Evolutionary conservation across 2,797 vertebrate species (phyloP).

Genomic region (Amphiprion clarkii): DNA sequence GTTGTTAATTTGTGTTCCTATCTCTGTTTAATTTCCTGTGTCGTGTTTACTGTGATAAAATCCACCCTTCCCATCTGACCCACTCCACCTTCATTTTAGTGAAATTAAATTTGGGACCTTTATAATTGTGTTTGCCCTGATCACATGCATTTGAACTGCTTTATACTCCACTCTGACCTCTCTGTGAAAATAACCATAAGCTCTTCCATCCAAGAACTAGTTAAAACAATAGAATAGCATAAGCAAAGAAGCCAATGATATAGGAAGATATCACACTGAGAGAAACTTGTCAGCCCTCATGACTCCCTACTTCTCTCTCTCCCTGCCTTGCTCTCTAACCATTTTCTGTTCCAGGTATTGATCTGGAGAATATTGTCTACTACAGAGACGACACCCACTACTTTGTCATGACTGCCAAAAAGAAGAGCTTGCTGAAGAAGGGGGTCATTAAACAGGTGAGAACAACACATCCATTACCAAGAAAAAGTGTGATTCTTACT

Average conservation of each 20-base stretch:
- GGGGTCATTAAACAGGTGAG: slow-evolving; percentile 93
- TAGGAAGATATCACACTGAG: neutral
- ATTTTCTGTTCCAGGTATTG: slow-evolving; percentile 87
- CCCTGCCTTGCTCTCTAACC: slow-evolving; percentile 29
- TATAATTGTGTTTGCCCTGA: neutral
- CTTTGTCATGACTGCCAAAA: slow-evolving; percentile 99
- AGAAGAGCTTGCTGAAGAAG: slow-evolving; percentile 91
- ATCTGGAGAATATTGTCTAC: slow-evolving; percentile 98
- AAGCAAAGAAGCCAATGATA: neutral
- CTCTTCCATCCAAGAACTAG: slow-evolving; percentile 1
- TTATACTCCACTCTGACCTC: neutral
- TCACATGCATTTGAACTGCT: neutral
- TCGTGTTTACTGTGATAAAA: slow-evolving; percentile 21
- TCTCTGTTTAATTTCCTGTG: slow-evolving; percentile 50
- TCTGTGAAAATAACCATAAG: no score
- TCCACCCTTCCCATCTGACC: neutral
- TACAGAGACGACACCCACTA: slow-evolving; percentile 98
- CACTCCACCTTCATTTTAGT: neutral
- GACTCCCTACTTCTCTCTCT: neutral
- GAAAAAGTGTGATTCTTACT: slow-evolving; percentile 36
- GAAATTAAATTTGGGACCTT: slow-evolving; percentile 1
- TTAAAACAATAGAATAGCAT: neutral
- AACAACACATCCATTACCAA: slow-evolving; percentile 49
- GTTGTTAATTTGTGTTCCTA: slow-evolving; percentile 19
- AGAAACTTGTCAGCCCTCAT: neutral